Evolutionary conservation across 1,140 invertebrate genomes (phyloP), one percentile per base, ranked within the genome.

Genomic region (Globodera rostochiensis): DNA sequence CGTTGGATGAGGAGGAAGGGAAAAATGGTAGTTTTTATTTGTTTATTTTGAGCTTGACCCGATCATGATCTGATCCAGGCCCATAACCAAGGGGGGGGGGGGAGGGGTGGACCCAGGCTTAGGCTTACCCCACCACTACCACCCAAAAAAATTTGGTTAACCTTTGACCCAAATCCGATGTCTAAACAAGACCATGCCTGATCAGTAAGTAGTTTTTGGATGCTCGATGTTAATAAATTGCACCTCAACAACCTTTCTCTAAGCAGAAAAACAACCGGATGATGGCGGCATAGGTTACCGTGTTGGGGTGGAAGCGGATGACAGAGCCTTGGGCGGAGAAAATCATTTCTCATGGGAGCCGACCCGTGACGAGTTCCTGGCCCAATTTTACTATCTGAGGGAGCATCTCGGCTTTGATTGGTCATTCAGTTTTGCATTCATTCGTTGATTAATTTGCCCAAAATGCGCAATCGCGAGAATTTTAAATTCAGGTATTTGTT

Each of bases 331-430:
- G 25, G 53, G 49, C 36, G 73, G 45, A 2, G 79, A n/a, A 79
- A 50, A 4, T 19, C 11, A 79, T 7, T 46, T 8, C 21, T 36
- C 15, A 21, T 73, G 8, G 57, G 47, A 76, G 60, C 77, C 79
- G n/a, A 82, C n/a, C 6, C 60, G 50, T 70, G 36, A 82, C 50
- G 81, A 82, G 57, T 82, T 82, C 64, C 69, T 82, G 21, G 49
- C 47, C 6, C 81, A 78, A 45, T 82, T 82, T 50, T 45, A 81
- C 9, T 82, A 82, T 50, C 70, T 82, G 46, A 46, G 82, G 15
- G 81, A 82, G 57, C 69, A 82, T 5, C 49, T 82, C n/a, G 81
- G 81, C 8, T 82, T 82, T 73, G 81, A 82, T 82, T 82, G 81
- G 81, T 82, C 21, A 67, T 7, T 77, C 47, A 70, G 25, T 21